These are phyloP conservation scores for Callionymus lyra DNA, from an alignment of 2,113 vertebrate species.

Conservation along the genomic window DNA sequence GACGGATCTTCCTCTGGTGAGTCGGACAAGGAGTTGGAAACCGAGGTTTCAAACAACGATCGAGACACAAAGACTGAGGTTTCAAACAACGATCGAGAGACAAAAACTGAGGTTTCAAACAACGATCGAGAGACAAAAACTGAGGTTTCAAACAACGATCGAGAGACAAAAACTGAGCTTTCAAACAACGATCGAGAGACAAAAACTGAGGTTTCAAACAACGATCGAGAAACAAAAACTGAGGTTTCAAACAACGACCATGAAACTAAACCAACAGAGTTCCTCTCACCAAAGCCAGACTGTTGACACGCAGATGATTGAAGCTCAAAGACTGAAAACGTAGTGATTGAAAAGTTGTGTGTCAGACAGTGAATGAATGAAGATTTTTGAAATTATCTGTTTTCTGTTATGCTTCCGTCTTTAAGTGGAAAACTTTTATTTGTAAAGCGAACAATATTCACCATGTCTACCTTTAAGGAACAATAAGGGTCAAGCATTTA, in stretches of 20 bases:
- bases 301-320: too few species aligned
- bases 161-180: conserved; percentile 22
- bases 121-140: conserved; percentile 3
- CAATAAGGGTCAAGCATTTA: too few species aligned
- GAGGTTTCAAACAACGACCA: conserved; percentile 1
- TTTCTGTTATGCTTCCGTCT: too few species aligned
- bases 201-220: conserved; percentile 5
- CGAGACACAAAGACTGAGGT: too few species aligned
- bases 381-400: too few species aligned
- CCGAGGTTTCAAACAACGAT: conserved; percentile 3
- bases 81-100: conserved; percentile 6
- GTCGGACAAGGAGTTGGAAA: conserved; percentile 36
- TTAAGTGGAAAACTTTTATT: too few species aligned
- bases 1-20: conserved; percentile 38
- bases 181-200: conserved; percentile 14
- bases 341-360: too few species aligned
- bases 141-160: conserved; percentile 1
- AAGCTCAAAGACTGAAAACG: too few species aligned
- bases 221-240: too few species aligned
- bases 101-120: neutral
- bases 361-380: too few species aligned
- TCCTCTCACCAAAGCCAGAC: neutral
- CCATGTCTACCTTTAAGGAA: too few species aligned
- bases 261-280: conserved; percentile 2
- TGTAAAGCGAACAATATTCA: too few species aligned